Conservation (phyloP, 2,797 vertebrate genomes). For the Corythornis leucogaster region DNA sequence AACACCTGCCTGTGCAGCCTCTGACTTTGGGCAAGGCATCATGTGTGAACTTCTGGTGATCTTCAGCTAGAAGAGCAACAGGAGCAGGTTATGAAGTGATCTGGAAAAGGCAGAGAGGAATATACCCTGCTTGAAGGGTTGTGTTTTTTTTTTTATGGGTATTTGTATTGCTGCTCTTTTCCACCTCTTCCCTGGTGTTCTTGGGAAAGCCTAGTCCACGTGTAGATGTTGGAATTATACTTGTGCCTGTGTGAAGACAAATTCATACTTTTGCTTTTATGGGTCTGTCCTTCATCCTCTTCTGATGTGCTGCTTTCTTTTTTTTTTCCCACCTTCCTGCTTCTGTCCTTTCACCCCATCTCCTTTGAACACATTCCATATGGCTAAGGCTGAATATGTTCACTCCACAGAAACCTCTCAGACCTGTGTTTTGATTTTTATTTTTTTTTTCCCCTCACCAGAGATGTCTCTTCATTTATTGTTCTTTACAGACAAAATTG, state of each 20-base stretch:
- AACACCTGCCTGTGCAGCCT: constrained; percentile 38
- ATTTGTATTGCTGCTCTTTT: constrained; percentile 9
- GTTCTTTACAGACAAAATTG: constrained; percentile 53
- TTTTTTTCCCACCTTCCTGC: constrained; percentile 50
- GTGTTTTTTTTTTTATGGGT: not conserved
- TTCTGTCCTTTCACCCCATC: constrained; percentile 50
- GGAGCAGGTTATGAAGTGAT: constrained; percentile 39
- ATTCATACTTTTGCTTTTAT: constrained; percentile 32
- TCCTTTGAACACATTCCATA: constrained; percentile 49
- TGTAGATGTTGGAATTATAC: not conserved
- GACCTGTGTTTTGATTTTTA: constrained; percentile 52
- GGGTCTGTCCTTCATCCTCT: constrained; percentile 46
- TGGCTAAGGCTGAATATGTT: constrained; percentile 39
- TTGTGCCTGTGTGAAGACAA: constrained; percentile 13
- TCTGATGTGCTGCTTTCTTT: constrained; percentile 47
- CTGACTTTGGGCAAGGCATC: constrained; percentile 23
- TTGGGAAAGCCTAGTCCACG: constrained; percentile 31
- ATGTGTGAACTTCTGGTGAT: not conserved
- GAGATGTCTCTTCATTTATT: constrained; percentile 57
- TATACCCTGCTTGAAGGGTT: not conserved
- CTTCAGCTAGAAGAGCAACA: not conserved
- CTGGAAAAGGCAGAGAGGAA: constrained; percentile 1
- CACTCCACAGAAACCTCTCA: constrained; percentile 52
- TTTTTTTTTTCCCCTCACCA: not conserved
- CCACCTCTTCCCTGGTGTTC: not conserved